These are phyloP conservation scores for Hydropotes inermis DNA, from an alignment of 2,113 vertebrate species.

Conservation along the genomic window DNA sequence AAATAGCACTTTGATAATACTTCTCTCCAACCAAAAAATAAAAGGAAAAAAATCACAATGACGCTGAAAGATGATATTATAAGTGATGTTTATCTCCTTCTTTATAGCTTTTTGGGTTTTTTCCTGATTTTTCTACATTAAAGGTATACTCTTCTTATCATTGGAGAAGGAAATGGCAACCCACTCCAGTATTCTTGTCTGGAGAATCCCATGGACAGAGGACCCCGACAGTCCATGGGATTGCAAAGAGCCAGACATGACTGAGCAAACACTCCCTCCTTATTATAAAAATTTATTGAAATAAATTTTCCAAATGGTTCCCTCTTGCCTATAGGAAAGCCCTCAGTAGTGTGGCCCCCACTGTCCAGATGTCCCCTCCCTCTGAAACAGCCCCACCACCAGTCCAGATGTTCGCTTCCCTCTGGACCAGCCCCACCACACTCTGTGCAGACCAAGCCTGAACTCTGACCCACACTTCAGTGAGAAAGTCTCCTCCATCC, in stretches of 20 bases:
- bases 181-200: background rate
- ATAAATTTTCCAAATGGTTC: background rate
- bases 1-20: background rate
- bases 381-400: background rate
- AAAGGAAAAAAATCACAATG: background rate
- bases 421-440: background rate
- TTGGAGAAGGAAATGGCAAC: background rate
- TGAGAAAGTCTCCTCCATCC: background rate
- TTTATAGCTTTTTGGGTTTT: background rate
- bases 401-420: too few species aligned
- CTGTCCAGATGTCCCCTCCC: background rate
- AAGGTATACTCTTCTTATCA: background rate
- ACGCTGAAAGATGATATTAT: background rate
- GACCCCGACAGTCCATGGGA: background rate
- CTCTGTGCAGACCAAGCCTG: background rate
- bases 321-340: background rate
- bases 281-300: background rate
- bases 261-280: background rate
- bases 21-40: background rate
- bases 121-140: background rate
- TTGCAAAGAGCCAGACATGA: background rate
- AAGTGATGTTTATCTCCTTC: background rate
- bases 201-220: background rate
- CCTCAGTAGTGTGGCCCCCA: too few species aligned
- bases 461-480: background rate